Percentiles rank a stretch among this genome's conserved stretches.
phyloP scores from a whole-genome alignment of 2,888 invertebrate species.

The Tolmerus cingulatus region DNA sequence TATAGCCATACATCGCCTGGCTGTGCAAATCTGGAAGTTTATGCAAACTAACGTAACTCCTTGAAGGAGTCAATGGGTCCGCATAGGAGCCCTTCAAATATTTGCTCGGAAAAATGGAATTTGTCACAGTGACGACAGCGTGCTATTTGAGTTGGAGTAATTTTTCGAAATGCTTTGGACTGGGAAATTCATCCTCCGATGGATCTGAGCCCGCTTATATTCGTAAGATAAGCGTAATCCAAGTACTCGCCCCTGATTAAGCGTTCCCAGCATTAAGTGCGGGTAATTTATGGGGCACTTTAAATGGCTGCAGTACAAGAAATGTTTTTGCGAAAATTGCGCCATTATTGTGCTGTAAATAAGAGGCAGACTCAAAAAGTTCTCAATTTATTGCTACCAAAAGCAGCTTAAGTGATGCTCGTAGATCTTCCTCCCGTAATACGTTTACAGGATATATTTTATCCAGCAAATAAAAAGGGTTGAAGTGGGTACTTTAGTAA shows the following conservation, averaged over 20 bases:
- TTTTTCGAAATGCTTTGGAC: neutral
- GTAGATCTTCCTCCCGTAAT: conserved; percentile 25
- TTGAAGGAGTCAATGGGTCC: neutral
- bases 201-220: neutral
- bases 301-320: conserved; percentile 18
- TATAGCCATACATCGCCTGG: neutral
- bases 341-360: conserved; percentile 33
- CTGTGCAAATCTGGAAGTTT: neutral
- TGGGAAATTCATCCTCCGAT: neutral
- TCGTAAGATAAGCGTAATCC: neutral
- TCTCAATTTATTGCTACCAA: conserved; percentile 20
- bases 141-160: neutral
- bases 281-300: conserved; percentile 22
- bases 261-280: conserved; percentile 1
- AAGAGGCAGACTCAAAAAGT: conserved; percentile 13
- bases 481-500: conserved; percentile 10
- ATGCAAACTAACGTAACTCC: neutral
- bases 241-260: neutral
- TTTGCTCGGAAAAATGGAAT: neutral
- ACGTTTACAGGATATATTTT: conserved; percentile 32
- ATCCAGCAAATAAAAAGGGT: conserved; percentile 20
- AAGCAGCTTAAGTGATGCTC: conserved; percentile 24
- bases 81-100: neutral
- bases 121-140: neutral
- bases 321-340: conserved; percentile 29